Evolutionary conservation across 2,888 invertebrate species (phyloP), one percentile per base, ranked within the genome.

Genomic region (Halictus ligatus): DNA sequence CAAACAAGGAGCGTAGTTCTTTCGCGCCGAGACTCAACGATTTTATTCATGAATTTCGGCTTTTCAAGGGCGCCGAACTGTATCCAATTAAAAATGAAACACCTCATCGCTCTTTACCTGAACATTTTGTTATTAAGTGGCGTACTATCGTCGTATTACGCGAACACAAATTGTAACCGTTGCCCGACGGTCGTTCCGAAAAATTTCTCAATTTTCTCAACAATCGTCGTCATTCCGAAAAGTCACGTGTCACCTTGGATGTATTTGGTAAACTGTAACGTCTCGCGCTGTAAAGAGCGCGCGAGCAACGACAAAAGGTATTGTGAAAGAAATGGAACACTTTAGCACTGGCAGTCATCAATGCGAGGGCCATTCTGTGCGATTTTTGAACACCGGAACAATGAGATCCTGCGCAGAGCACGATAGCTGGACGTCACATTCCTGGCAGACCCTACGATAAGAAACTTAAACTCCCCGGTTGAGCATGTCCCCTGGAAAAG

Each of bases 21-120:
- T 64, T 54, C 54, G 25, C 40, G 25, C 25, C 18, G 58, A 29
- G 78, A 58, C 35, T 40, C 71, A 15, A 71, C 43, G 54, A 78
- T 78, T 78, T 69, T 71, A 71, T 78, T 78, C 48, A 71, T 71
- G 64, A 15, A 29, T 64, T 64, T 29, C 64, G 54, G n/a, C 21
- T 29, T 78, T 71, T 25, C 71, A 25, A 50, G 71, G 29, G 40
- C 50, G 25, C 43, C 50, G 25, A 69, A 54, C 46, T 69, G 71
- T 40, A 71, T 35, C n/a, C 25, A 13, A 29, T 40, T 54, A 78
- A 58, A 71, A 71, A 64, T 8, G 64, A 35, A 29, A 64, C 64
- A 29, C 35, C 64, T 64, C 64, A 1, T 64, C 29, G 29, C 64
- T 64, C 3, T 64, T 15, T 29, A 29, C 29, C 29, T 29, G 18